Evolutionary conservation across 1,140 invertebrate species (phyloP).

Genomic region (Pogonognathellus flavescens): DNA sequence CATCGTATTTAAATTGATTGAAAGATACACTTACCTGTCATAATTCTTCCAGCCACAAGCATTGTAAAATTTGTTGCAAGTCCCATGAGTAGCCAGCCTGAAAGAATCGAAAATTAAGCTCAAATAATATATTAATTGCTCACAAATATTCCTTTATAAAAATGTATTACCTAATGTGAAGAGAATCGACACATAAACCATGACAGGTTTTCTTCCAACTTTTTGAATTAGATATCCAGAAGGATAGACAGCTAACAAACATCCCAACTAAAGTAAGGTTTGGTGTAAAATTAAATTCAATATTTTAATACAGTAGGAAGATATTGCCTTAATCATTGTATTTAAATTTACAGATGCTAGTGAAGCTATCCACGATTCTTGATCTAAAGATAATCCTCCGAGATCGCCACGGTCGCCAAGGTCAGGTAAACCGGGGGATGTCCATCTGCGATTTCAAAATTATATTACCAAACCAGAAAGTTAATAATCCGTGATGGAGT

Average conservation of each 20-base stretch:
- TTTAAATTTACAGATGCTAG: conserved; percentile 1
- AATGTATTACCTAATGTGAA: not conserved
- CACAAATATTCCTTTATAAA: too few species aligned
- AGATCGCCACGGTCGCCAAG: not conserved
- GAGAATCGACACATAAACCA: not conserved
- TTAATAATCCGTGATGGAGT: too few species aligned
- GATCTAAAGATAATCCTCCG: not conserved
- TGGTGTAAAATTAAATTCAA: too few species aligned
- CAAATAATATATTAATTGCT: too few species aligned
- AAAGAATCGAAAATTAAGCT: too few species aligned
- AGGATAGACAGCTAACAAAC: conserved; percentile 21
- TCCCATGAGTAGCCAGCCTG: not conserved
- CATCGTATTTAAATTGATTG: too few species aligned
- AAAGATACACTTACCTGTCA: too few species aligned
- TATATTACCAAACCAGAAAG: too few species aligned
- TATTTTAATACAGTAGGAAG: too few species aligned
- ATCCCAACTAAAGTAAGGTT: not conserved
- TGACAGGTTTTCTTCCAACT: not conserved
- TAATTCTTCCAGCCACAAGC: not conserved
- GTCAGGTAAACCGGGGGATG: conserved; percentile 22
- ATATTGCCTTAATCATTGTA: not conserved
- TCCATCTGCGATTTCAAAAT: conserved; percentile 2
- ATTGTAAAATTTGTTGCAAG: conserved; percentile 11
- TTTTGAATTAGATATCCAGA: conserved; percentile 24
- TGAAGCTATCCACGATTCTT: conserved; percentile 20